Base-by-base conservation (phyloP, 2,888 invertebrate genomes). In the Sesia apiformis region DNA sequence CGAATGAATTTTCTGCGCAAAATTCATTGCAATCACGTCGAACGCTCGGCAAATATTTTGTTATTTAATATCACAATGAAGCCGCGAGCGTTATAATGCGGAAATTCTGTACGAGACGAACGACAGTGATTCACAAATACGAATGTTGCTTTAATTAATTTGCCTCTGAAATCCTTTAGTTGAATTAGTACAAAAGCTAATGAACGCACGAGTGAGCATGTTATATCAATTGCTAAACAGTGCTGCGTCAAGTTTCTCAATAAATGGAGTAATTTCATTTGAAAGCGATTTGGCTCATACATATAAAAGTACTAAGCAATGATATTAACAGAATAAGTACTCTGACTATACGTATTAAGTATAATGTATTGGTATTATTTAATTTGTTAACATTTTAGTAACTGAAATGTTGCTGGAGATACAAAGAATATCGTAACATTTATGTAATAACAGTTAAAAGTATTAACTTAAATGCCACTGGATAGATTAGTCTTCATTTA, bases 61-160 rank as follows among this genome's bases (percentile, higher is more conserved):
- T 46, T 46, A 46, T 46, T 46, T 46, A 46, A 46, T 46, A 8
- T 46, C 8, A 46, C 46, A 46, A 46, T 46, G 4, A 5, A 23
- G 23, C 8, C 46, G 46, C 8, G 46, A 23, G 23, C 46, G 46
- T n/a, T 8, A n/a, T 38, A 49, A 40, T 53, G 49, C 49, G 23
- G 53, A 40, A 53, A 50, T 40, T 53, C 7, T 53, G 49, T 53
- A 49, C 46, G 52, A 43, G 50, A 50, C 6, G 49, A 41, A 41
- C 39, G 51, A 54, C 54, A 54, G 43, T 39, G 49, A 46, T 46
- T 46, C 46, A 42, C n/a, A 50, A 7, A n/a, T 51, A 54, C 50
- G 6, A 54, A 50, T 39, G 54, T 52, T 51, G 52, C 52, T 54
- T 39, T 52, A 54, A 56, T 56, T 56, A 52, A 55, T 55, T 52